These are phyloP conservation scores for Podarcis muralis DNA, from an alignment of 2,113 vertebrate species.

Conservation along the genomic window DNA sequence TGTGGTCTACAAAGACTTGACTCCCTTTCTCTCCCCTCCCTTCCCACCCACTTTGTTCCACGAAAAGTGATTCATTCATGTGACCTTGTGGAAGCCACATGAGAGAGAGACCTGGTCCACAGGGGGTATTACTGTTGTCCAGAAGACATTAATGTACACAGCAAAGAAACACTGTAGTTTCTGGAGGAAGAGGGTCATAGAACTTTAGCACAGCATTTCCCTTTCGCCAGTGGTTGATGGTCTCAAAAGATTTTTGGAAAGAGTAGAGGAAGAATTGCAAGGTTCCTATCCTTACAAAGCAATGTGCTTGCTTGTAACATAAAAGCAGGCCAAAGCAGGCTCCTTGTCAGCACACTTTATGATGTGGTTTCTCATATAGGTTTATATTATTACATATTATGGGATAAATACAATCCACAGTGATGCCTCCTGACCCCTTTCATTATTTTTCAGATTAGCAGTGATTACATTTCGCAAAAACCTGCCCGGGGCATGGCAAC, in stretches of 20 bases:
- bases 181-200: constrained; percentile 14
- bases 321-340: constrained; percentile 28
- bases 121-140: not conserved
- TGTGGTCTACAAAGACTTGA: constrained; percentile 14
- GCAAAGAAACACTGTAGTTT: constrained; percentile 14
- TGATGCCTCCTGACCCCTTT: not conserved
- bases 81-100: not conserved
- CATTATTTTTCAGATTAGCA: constrained; percentile 20
- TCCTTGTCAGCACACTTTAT: not conserved
- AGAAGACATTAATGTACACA: constrained; percentile 43
- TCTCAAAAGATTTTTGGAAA: constrained; percentile 5
- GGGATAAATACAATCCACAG: constrained; percentile 17
- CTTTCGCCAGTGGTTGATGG: constrained; percentile 42
- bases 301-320: constrained; percentile 11
- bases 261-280: constrained; percentile 34
- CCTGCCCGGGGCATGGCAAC: constrained; percentile 15
- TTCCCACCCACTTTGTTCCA: constrained; percentile 28
- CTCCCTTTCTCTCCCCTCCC: constrained; percentile 6
- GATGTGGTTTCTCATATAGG: constrained; percentile 26
- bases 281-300: constrained; percentile 14
- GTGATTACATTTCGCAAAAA: constrained; percentile 20
- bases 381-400: constrained; percentile 11
- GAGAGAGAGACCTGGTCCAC: constrained; percentile 20
- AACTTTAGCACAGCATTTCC: constrained; percentile 38
- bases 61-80: not conserved